Evolutionary conservation across 1,140 invertebrate genomes (phyloP), one percentile per base, ranked within the genome.

Genomic region (Zaprionus ornatus): DNA sequence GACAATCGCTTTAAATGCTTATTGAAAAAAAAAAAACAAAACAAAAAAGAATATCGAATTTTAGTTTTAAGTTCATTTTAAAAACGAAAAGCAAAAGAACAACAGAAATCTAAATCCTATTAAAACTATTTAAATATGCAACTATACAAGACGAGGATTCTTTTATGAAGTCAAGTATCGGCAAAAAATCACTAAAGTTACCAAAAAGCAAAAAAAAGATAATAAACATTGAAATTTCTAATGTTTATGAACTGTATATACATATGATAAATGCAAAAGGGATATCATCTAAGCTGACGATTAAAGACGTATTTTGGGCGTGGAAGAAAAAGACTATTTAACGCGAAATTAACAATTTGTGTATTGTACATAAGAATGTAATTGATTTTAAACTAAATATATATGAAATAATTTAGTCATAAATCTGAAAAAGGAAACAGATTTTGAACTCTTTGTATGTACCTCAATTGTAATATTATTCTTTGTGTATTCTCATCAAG

Each of bases 1-100:
- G 85, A 90, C 85, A 90, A 90, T 90, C 85, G 85, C 85, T 90
- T 90, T 85, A 86, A 90, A 90, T 90, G 86, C 86, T 90, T 90
- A 90, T 63, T 69, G 56, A 67, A 60, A 52, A 65, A 57, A 67
- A 60, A 52, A 65, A 57, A 32, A 63, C 40, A 40, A 37, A 56
- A 42, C 64, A 9, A 57, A 56, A 55, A 50, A 5, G 50, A 60
- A 78, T 78, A 68, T 78, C 67, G 77, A 83, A 61, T 57, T 73
- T 70, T 88, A 83, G 80, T 73, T 69, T 64, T 82, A 78, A 84
- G 68, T 60, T 66, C 63, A 29, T 66, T 65, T 74, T 61, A 68
- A 76, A 35, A 50, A 65, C 25, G 17, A 9, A 56, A 71, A 40
- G 6, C 40, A 56, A 29, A 54, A 40, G 12, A 61, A 4, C 61